These are phyloP conservation scores for Watsonalla cultraria DNA, from an alignment of 2,888 invertebrate species.

Conservation along the genomic window DNA sequence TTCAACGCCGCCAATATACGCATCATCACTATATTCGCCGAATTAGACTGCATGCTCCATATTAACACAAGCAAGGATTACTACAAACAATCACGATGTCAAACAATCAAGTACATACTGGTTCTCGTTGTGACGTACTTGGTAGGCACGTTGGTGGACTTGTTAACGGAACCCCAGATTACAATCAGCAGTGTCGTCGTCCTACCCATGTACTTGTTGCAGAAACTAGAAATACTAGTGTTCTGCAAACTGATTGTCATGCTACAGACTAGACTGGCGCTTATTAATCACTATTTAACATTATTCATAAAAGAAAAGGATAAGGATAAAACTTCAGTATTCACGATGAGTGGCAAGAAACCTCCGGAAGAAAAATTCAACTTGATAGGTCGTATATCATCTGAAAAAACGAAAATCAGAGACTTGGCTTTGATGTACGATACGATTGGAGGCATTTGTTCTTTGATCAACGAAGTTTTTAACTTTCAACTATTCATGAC, in stretches of 20 bases:
- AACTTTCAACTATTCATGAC: constrained; percentile 55
- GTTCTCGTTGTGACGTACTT: constrained; percentile 19
- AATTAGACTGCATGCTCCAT: constrained; percentile 31
- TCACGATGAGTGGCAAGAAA: constrained; percentile 26
- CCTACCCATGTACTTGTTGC: constrained; percentile 29
- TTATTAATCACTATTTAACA: constrained; percentile 39
- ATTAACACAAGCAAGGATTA: constrained; percentile 26
- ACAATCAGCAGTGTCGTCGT: constrained; percentile 13
- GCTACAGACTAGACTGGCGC: constrained; percentile 31
- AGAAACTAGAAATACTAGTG: constrained; percentile 39
- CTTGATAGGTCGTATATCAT: constrained; percentile 29
- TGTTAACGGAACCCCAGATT: constrained; percentile 14
- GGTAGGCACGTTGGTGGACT: constrained; percentile 17
- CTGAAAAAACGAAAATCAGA: constrained; percentile 36
- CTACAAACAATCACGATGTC: constrained; percentile 26
- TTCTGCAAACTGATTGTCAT: constrained; percentile 41
- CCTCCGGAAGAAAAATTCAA: constrained; percentile 20
- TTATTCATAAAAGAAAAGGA: constrained; percentile 35
- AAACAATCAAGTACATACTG: constrained; percentile 18
- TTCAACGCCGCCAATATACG: constrained; percentile 27
- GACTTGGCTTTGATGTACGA: constrained; percentile 43
- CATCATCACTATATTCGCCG: constrained; percentile 30
- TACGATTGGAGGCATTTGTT: constrained; percentile 39
- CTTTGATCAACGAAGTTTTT: constrained; percentile 42
- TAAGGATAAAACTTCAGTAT: constrained; percentile 21